Conservation (phyloP, 2,113 vertebrate genomes). For the Toxotes jaculatrix region DNA sequence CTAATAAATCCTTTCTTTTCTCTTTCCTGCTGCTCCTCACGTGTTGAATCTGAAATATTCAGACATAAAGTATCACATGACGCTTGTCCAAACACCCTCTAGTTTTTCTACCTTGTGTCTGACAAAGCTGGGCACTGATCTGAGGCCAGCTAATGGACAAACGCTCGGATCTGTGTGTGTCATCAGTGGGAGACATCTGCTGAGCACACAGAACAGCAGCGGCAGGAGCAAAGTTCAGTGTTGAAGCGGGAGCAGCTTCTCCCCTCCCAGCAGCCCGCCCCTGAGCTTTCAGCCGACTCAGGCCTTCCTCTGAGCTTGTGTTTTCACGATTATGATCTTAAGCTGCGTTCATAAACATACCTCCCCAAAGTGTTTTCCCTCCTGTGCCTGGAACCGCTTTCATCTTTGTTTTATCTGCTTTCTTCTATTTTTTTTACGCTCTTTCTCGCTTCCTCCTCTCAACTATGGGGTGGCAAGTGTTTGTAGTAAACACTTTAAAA, state of each 20-base stretch:
- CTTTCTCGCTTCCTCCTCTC: background rate
- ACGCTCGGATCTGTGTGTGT: constrained; percentile 43
- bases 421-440: background rate
- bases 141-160: constrained; percentile 5
- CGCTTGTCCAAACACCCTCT: background rate
- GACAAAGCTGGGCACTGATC: constrained; percentile 31
- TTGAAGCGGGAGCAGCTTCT: constrained; percentile 46
- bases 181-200: constrained; percentile 72
- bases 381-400: constrained; percentile 49
- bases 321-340: constrained; percentile 75
- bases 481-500: constrained; percentile 18
- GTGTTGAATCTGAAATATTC: background rate
- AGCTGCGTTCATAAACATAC: constrained; percentile 73
- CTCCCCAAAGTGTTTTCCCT: constrained; percentile 60
- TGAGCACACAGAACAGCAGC: constrained; percentile 60
- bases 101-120: constrained; percentile 19
- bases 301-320: constrained; percentile 46
- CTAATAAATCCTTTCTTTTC: constrained; percentile 13
- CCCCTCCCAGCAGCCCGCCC: constrained; percentile 20
- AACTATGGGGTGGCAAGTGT: background rate
- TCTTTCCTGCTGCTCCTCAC: background rate
- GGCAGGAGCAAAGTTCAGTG: constrained; percentile 50
- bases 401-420: constrained; percentile 58
- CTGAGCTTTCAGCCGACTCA: constrained; percentile 27
- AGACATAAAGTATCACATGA: background rate